phyloP scores from a whole-genome alignment of 1,140 invertebrate species.

The Drosophila rufa region DNA sequence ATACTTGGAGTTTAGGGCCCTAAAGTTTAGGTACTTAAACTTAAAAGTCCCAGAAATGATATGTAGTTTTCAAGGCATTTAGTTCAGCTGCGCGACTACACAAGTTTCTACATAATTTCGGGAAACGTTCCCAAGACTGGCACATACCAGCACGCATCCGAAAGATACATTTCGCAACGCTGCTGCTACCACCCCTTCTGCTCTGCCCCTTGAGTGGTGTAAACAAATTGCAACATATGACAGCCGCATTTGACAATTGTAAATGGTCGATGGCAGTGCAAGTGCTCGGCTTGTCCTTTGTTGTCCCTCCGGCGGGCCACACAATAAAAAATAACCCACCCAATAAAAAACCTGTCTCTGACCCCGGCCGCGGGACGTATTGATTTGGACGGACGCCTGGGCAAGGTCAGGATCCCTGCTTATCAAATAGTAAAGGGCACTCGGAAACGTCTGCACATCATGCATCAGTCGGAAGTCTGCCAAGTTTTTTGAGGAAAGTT shows the following conservation, averaged over 20 bases:
- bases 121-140: constrained; percentile 1
- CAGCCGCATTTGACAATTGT: constrained; percentile 80
- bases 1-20: no score
- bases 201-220: constrained; percentile 51
- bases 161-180: constrained; percentile 54
- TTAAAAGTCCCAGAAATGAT: not conserved
- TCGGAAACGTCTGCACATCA: constrained; percentile 55
- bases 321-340: not conserved
- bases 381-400: constrained; percentile 23
- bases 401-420: constrained; percentile 45
- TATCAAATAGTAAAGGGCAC: constrained; percentile 43
- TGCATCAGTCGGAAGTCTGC: constrained; percentile 64
- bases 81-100: not conserved
- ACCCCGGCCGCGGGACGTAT: constrained; percentile 14
- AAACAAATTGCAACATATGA: constrained; percentile 84
- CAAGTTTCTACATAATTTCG: not conserved
- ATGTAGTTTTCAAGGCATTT: not conserved
- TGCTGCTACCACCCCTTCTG: constrained; percentile 10
- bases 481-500: constrained; percentile 59
- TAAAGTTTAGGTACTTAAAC: not conserved
- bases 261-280: constrained; percentile 66
- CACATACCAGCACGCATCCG: constrained; percentile 28
- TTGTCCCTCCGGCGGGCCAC: constrained; percentile 21
- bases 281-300: constrained; percentile 50
- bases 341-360: constrained; percentile 3